Base-by-base conservation (phyloP, 2,113 vertebrate species). In the Ptyas mucosa region DNA sequence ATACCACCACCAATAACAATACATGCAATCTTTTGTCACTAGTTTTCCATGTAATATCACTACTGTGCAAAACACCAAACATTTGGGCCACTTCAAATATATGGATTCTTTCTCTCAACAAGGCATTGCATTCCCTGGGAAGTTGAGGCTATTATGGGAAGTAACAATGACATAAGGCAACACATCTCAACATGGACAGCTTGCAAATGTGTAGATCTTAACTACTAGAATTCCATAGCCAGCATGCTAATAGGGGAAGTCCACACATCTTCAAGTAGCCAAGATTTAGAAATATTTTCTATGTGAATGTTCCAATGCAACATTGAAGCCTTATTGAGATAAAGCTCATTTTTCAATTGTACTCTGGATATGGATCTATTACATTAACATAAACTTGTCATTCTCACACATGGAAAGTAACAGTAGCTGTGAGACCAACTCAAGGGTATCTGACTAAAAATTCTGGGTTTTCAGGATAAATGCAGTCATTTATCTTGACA, bases 401-500 rank as follows among this genome's bases (percentile, higher is more conserved):
- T 57, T 61, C 34, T 89, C 23, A 43, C 69, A 90, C 43, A 43
- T 43, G 26, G 34, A 81, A 81, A 21, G 34, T 81, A 81, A 53
- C 20, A 75, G 10, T 20, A 89, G 23, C 39, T 92, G 64, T 51
- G 6, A 55, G 10, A 85, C 39, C 55, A 52, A n/a, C 20, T 69
- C 6, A 18, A 53, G 20, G 4, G 8, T 5, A 26, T 85, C 26
- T 75, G n/a, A 23, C 43, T 88, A 88, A 69, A 88, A 88, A 89
- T 5, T 34, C 39, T 58, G 43, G 3, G 26, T 20, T 54, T 89
- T 49, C 89, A 89, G 39, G 39, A 3, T 53, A 85, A 57, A n/a
- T 58, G 29, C 49, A 57, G 52, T 21, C 69, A 89, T 92, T 92
- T 89, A 92, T 92, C 52, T 81, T 81, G 87, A 81, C 24, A 46